Base-by-base conservation (phyloP, 2,113 vertebrate genomes). In the Gymnocephalus cernua region DNA sequence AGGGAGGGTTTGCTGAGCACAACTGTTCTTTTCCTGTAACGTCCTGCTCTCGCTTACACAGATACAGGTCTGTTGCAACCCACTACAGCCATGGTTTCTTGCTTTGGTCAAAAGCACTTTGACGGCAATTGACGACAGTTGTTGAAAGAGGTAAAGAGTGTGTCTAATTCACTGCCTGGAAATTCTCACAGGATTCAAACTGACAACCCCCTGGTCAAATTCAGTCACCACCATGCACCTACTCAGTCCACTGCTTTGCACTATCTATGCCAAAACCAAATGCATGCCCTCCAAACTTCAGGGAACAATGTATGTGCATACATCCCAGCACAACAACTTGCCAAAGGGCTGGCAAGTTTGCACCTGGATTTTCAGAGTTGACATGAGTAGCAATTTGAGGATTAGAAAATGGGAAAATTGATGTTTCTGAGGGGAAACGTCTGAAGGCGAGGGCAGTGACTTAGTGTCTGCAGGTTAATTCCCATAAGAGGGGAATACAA, bases 341-440 rank as follows among this genome's bases (percentile, higher is more conserved):
- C 86, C 80, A 81, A 59, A 73, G 77, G 86, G 80, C 65, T 66
- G 35, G 56, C 86, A 88, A 80, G 86, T 91, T 82, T 85, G 74
- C 89, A 85, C 82, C 74, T 86, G 87, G 84, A 77, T 78, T 69
- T 76, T 72, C 61, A 64, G 0, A 79, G 61, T 21, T 88, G 80
- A 89, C 84, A 78, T 47, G 59, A 88, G 81, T 56, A 81, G 83
- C 29, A 92, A 93, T 91, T 91, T 91, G 64, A 78, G 83, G 87
- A 88, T 92, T 92, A 93, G 80, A 85, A 89, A 81, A 86, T 57
- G 54, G 65, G 68, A 74, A 89, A 87, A 83, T 76, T 64, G 21
- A 78, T 83, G 86, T 92, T 89, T 92, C 41, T 79, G 59, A 77
- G 45, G 70, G 83, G 58, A 80, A 85, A 77, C 29, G 45, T 62